phyloP scores from a whole-genome alignment of 2,113 vertebrate genomes.

The Carassius carassius region DNA sequence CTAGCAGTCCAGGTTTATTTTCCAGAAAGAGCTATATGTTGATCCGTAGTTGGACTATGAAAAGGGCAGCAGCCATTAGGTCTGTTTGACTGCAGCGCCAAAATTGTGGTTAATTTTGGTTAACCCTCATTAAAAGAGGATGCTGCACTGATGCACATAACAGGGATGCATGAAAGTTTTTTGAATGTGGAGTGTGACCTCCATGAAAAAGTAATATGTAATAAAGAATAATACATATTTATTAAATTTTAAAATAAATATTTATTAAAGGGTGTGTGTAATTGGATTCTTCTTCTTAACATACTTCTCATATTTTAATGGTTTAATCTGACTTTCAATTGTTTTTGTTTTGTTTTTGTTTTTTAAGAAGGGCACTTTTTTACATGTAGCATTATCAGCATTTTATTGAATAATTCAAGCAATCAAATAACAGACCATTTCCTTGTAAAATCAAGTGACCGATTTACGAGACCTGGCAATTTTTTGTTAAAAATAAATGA shows the following conservation, averaged over 20 bases:
- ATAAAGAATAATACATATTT: background rate
- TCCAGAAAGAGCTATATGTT: slow-evolving; percentile 56
- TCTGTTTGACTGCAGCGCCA: background rate
- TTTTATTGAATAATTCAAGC: background rate
- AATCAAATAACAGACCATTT: slow-evolving; percentile 4
- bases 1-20: slow-evolving; percentile 58
- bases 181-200: background rate
- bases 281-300: no score
- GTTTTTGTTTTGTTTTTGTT: no score
- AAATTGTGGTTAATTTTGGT: background rate
- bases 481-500: background rate
- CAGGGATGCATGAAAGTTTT: background rate
- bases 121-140: background rate
- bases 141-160: background rate
- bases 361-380: slow-evolving; percentile 50
- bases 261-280: no score
- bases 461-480: background rate
- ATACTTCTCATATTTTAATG: no score
- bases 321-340: no score
- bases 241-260: no score
- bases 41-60: slow-evolving; percentile 25
- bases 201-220: background rate
- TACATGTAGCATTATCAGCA: background rate
- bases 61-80: slow-evolving; percentile 16
- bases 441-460: slow-evolving; percentile 1